Evolutionary conservation across 2,113 vertebrate species (phyloP).

Genomic region (Conger conger): DNA sequence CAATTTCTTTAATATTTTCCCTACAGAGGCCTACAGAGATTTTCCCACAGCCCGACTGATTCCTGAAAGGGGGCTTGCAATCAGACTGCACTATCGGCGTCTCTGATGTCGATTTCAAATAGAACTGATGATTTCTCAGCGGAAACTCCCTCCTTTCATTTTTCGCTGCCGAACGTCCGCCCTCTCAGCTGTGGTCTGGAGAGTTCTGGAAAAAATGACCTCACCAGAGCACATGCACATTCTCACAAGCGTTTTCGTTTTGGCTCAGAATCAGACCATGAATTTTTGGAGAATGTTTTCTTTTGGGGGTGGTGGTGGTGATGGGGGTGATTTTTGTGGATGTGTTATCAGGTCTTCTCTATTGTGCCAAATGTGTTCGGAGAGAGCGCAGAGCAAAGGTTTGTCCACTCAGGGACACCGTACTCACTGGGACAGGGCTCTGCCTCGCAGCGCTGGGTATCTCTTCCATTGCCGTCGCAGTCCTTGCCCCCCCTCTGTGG

Average conservation of each 20-base stretch:
- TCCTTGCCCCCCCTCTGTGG: slow-evolving; percentile 82
- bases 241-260: slow-evolving; percentile 5
- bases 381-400: not conserved
- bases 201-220: slow-evolving; percentile 45
- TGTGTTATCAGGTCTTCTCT: not conserved
- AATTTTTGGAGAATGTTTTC: not conserved
- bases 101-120: not conserved
- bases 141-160: slow-evolving; percentile 29
- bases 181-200: slow-evolving; percentile 29
- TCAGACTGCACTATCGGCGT: not conserved
- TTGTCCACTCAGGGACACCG: not conserved
- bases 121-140: not conserved
- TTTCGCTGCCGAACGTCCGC: slow-evolving; percentile 12
- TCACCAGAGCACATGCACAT: slow-evolving; percentile 23
- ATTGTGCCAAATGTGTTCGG: not conserved
- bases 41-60: too few species aligned
- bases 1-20: too few species aligned
- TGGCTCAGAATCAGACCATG: slow-evolving; percentile 6
- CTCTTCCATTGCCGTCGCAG: slow-evolving; percentile 77
- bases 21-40: too few species aligned
- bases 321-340: slow-evolving; percentile 15
- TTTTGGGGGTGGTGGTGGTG: slow-evolving; percentile 25
- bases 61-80: not conserved
- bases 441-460: slow-evolving; percentile 78
- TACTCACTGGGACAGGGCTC: slow-evolving; percentile 80